A percentile compares a stretch with the other conserved stretches of the same genome.
Conservation (phyloP, 2,888 invertebrate genomes). For the Yponomeuta evonymella region DNA sequence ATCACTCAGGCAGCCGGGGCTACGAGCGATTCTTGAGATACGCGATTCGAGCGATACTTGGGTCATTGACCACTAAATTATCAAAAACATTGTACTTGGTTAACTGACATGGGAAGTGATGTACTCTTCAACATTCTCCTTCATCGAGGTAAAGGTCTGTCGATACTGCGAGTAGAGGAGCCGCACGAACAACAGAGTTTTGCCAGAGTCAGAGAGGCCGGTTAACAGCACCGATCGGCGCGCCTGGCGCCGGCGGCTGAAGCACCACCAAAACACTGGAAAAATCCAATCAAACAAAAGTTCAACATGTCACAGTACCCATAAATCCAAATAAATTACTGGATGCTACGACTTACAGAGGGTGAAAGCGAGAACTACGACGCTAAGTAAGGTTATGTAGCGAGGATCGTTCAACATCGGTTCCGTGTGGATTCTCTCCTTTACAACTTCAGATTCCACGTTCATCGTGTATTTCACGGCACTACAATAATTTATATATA, state of each 20-base stretch:
- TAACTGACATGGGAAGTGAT: constrained; percentile 77
- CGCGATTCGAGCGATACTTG: too few relatives aligned
- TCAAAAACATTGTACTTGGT: background rate
- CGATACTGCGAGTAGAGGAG: constrained; percentile 82
- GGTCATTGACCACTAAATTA: too few relatives aligned
- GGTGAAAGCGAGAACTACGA: constrained; percentile 58
- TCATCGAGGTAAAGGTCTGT: constrained; percentile 91
- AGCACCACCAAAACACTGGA: constrained; percentile 79
- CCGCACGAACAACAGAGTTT: constrained; percentile 90
- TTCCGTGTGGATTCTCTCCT: constrained; percentile 65
- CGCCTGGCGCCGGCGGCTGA: constrained; percentile 74
- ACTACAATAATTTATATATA: too few relatives aligned
- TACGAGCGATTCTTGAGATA: too few relatives aligned
- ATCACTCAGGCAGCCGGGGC: too few relatives aligned
- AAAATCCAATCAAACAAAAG: constrained; percentile 25
- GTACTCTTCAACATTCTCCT: constrained; percentile 87
- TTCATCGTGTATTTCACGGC: background rate
- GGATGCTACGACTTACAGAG: constrained; percentile 44
- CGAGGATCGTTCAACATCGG: constrained; percentile 63
- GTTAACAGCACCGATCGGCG: constrained; percentile 84
- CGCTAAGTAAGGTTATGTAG: constrained; percentile 67
- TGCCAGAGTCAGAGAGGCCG: constrained; percentile 93
- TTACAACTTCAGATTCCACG: constrained; percentile 64
- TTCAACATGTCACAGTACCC: too few relatives aligned
- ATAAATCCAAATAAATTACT: background rate